Conservation (phyloP, 2,797 vertebrate species). For the Eulemur mongoz region DNA sequence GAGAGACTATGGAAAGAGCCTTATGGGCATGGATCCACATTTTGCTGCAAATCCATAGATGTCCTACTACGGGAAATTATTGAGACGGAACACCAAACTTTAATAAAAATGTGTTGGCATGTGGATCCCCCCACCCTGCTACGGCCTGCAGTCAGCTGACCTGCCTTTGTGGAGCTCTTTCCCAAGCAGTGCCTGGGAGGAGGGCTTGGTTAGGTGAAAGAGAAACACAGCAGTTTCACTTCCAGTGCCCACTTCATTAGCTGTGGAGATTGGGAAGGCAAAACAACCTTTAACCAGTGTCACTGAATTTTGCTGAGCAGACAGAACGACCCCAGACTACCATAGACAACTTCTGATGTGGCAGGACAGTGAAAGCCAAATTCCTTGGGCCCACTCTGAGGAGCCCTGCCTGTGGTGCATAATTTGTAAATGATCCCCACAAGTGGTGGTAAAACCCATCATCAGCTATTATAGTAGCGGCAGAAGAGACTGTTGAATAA, state of each 20-base stretch:
- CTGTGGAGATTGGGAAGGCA: background rate
- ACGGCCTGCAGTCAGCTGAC: background rate
- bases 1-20: background rate
- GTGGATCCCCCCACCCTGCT: background rate
- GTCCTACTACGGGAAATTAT: background rate
- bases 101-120: background rate
- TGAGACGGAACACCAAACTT: background rate
- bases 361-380: fast-evolving
- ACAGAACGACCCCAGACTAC: background rate
- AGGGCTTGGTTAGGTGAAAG: background rate
- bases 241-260: background rate
- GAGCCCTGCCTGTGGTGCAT: background rate
- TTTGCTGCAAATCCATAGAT: background rate
- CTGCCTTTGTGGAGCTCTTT: background rate
- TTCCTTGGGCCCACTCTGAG: background rate
- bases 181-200: background rate
- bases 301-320: background rate
- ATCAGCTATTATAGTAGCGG: background rate
- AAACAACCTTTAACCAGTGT: background rate
- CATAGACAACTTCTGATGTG: background rate
- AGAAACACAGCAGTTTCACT: background rate
- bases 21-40: background rate
- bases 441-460: background rate
- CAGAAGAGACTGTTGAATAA: background rate
- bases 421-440: background rate